Base-by-base conservation (phyloP, 2,888 invertebrate species). In the Nematopogon swammerdamellus region DNA sequence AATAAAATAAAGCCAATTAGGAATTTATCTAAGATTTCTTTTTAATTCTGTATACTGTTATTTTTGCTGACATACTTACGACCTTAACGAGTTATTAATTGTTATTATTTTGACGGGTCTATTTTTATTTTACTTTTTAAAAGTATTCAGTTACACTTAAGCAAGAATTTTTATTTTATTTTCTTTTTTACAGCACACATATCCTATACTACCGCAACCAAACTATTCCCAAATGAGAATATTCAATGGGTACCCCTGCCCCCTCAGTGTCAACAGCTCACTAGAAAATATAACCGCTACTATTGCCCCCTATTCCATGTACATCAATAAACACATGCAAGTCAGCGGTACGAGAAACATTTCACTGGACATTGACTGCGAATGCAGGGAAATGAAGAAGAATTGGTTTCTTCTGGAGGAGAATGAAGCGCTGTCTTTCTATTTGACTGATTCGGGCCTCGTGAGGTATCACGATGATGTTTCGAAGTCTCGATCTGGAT, bases 211-310 rank as follows among this genome's bases (percentile, higher is more conserved):
- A 8, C 86, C 87, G 0, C 60, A 71, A 18, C 51, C 61, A 1
- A 85, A 83, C 1, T 58, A 69, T 17, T 80, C 81, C 1, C 86
- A 87, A 65, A 54, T 87, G 3, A 70, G 86, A 46, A 67, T 88
- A 48, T 87, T 82, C 60, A 87, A 87, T 58, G 80, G 81, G 2
- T 67, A 80, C 48, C 64, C 68, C 10, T 82, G 82, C 52, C 62
- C 70, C 2, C 52, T 75, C 6, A 61, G 65, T 2, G 72, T 87
- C 47, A 72, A 83, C 18, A 70, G 70, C 43, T 80, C 83, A 50
- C 70, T 80, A 52, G 67, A 55, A 18, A 68, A 67, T 50, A 62
- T 68, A 1, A 60, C 63, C 0, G 64, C 65, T 49, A 65, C 62
- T 0, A 65, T 75, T n/a, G 64, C 66, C 1, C 55, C 68, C 20